Evolutionary conservation across 2,113 vertebrate species (phyloP).

Genomic region (Rhombomys opimus): DNA sequence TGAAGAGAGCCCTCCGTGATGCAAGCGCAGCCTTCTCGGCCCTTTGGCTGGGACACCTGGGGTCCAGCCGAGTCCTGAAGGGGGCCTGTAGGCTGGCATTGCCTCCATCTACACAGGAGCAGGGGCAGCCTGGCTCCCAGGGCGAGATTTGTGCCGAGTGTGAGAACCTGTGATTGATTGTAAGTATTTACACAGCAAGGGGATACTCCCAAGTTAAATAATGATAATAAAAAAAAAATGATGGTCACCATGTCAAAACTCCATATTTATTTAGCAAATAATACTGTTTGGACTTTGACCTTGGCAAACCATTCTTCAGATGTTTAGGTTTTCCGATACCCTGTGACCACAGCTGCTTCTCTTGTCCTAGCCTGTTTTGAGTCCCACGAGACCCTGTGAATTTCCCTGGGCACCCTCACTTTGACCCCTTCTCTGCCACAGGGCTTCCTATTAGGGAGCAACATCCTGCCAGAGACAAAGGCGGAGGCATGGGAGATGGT

Average conservation of each 20-base stretch:
- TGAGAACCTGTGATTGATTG: constrained; percentile 82
- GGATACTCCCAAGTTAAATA: constrained; percentile 83
- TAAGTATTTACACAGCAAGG: constrained; percentile 65
- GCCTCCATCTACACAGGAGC: constrained; percentile 34
- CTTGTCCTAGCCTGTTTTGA: constrained; percentile 47
- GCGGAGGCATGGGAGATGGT: background rate
- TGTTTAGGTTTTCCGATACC: background rate
- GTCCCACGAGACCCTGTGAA: background rate
- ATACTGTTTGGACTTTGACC: constrained; percentile 79
- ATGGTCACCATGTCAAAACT: constrained; percentile 82
- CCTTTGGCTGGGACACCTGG: background rate
- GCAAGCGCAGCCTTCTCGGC: background rate
- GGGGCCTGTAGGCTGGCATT: background rate
- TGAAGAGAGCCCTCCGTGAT: constrained; percentile 42
- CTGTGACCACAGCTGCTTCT: constrained; percentile 60
- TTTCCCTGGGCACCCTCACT: background rate
- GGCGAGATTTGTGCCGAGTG: constrained; percentile 69
- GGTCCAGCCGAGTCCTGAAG: fast-evolving
- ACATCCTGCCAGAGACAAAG: constrained; percentile 2
- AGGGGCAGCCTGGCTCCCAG: constrained; percentile 58
- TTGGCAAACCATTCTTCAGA: constrained; percentile 67
- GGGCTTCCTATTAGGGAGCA: constrained; percentile 67
- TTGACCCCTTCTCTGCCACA: constrained; percentile 24
- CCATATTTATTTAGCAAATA: constrained; percentile 85
- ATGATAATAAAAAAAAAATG: constrained; percentile 79